These are phyloP conservation scores for Tupaia tana DNA, from an alignment of 2,113 vertebrate species.

Conservation along the genomic window DNA sequence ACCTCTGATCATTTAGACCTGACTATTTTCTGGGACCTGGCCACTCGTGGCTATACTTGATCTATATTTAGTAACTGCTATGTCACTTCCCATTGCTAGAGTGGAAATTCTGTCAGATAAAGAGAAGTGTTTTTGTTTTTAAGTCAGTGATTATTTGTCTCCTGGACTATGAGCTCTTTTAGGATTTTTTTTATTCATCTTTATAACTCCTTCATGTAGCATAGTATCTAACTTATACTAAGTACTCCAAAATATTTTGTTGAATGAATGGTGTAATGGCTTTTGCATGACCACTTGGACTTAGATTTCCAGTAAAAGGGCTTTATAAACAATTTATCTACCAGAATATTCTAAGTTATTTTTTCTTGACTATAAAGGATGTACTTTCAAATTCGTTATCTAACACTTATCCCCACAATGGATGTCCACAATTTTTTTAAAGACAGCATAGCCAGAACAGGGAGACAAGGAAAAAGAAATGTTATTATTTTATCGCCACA, in stretches of 20 bases:
- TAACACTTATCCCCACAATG: not conserved
- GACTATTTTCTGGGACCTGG: not conserved
- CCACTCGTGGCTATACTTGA: not conserved
- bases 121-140: not conserved
- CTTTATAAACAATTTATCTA: constrained; percentile 39
- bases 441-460: not conserved
- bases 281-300: constrained; percentile 21
- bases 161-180: not conserved
- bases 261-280: not conserved
- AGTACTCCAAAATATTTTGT: constrained; percentile 14
- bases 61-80: not conserved
- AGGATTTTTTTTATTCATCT: not conserved
- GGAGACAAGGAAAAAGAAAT: constrained; percentile 44
- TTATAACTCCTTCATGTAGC: not conserved
- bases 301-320: constrained; percentile 17
- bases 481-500: constrained; percentile 1
- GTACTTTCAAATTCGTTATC: constrained; percentile 21
- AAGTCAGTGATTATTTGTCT: not conserved
- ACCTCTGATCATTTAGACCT: constrained; percentile 8
- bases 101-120: not conserved
- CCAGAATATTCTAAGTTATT: not conserved
- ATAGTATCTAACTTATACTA: not conserved
- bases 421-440: not conserved
- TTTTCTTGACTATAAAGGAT: constrained; percentile 31
- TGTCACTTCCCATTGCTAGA: not conserved